phyloP scores from a whole-genome alignment of 2,888 invertebrate species.

The Cantharis rustica region DNA sequence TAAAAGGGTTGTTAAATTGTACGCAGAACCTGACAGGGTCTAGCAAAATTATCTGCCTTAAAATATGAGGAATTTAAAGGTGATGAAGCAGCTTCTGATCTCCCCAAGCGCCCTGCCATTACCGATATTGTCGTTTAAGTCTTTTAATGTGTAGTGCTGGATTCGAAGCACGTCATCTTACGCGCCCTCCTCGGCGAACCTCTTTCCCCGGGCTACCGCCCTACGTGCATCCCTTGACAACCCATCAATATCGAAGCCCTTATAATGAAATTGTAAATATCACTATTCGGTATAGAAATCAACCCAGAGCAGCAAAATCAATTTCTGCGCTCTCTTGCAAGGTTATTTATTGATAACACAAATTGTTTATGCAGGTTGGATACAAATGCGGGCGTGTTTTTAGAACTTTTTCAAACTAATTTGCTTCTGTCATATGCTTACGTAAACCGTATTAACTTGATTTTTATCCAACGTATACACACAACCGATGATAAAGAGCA shows the following conservation, averaged over 20 bases:
- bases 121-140: slow-evolving; percentile 37
- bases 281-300: slow-evolving; percentile 21
- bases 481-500: slow-evolving; percentile 28
- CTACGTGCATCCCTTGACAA: slow-evolving; percentile 23
- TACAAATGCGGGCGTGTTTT: slow-evolving; percentile 40
- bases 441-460: slow-evolving; percentile 42
- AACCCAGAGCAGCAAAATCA: slow-evolving; percentile 38
- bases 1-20: slow-evolving; percentile 51
- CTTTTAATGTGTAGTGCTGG: slow-evolving; percentile 36
- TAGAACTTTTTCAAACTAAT: slow-evolving; percentile 31
- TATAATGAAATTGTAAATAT: slow-evolving; percentile 49
- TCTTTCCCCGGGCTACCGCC: slow-evolving; percentile 24
- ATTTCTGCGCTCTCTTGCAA: slow-evolving; percentile 46
- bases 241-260: slow-evolving; percentile 36
- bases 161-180: slow-evolving; percentile 39
- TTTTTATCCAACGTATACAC: slow-evolving; percentile 42
- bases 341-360: slow-evolving; percentile 54
- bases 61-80: slow-evolving; percentile 45
- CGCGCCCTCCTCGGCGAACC: slow-evolving; percentile 34
- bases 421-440: slow-evolving; percentile 30
- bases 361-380: slow-evolving; percentile 47
- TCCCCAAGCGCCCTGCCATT: slow-evolving; percentile 30
- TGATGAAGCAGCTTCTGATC: slow-evolving; percentile 38
- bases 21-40: slow-evolving; percentile 39
- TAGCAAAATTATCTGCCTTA: slow-evolving; percentile 46